These are phyloP conservation scores for Drosophila robusta DNA, from an alignment of 2,888 invertebrate species.

Conservation along the genomic window DNA sequence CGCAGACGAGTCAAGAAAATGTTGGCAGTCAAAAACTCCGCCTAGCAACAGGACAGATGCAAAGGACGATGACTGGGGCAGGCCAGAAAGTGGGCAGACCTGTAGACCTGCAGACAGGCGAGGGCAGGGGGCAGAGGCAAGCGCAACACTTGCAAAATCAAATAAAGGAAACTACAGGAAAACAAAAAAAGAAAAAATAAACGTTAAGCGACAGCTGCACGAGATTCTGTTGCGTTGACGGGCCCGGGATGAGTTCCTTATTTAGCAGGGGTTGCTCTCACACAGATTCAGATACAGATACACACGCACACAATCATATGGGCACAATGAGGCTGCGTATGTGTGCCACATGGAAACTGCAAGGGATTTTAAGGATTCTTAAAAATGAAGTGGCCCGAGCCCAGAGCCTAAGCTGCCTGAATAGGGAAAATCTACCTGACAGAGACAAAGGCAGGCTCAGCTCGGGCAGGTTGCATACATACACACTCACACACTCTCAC, in stretches of 20 bases:
- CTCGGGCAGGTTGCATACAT: constrained; percentile 60
- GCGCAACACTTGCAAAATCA: constrained; percentile 74
- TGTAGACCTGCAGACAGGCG: constrained; percentile 36
- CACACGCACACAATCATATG: constrained; percentile 9
- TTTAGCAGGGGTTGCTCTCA: constrained; percentile 63
- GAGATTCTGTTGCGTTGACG: constrained; percentile 50
- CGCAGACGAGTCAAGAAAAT: constrained; percentile 13
- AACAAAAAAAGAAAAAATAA: constrained; percentile 14
- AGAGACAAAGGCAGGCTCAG: constrained; percentile 54
- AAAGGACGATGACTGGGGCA: constrained; percentile 19
- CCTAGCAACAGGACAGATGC: constrained; percentile 66
- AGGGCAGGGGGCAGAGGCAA: background rate
- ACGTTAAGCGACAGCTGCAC: constrained; percentile 62
- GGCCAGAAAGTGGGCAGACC: constrained; percentile 25
- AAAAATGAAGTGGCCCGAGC: constrained; percentile 45
- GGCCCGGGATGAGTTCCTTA: constrained; percentile 21
- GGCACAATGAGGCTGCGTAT: constrained; percentile 50
- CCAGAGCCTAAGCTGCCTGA: constrained; percentile 21
- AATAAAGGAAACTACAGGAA: constrained; percentile 59
- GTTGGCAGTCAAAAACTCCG: constrained; percentile 31
- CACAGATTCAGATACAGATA: constrained; percentile 23
- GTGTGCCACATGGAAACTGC: constrained; percentile 73
- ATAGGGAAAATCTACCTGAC: constrained; percentile 71
- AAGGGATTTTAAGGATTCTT: constrained; percentile 68
- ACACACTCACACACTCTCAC: constrained; percentile 22